These are phyloP conservation scores for Phylloscopus whistleri DNA, from an alignment of 2,113 vertebrate genomes.

Conservation along the genomic window DNA sequence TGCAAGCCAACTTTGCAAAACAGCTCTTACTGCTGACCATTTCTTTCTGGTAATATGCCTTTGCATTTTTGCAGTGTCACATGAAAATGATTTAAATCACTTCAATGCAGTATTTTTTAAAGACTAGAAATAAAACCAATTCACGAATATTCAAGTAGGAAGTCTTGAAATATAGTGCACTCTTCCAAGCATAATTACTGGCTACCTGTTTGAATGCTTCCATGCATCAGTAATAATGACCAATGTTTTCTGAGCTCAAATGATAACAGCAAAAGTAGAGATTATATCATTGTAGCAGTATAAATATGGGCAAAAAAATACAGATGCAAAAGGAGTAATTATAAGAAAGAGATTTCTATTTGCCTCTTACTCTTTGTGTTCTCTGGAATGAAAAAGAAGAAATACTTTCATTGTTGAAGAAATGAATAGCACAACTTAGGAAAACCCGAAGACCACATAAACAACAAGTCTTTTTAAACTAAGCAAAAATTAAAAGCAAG, in stretches of 20 bases:
- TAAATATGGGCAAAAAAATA: conserved; percentile 2
- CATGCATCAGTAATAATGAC: conserved; percentile 24
- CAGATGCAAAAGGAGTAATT: not conserved
- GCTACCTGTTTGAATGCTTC: conserved; percentile 1
- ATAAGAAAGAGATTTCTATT: not conserved
- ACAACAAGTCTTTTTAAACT: conserved; percentile 2
- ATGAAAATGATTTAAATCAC: conserved; percentile 53
- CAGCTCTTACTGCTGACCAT: conserved; percentile 36
- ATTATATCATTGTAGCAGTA: not conserved
- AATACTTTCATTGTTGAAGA: not conserved
- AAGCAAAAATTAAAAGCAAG: conserved; percentile 4
- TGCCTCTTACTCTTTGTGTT: not conserved
- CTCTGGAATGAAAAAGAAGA: conserved; percentile 12
- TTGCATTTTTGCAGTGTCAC: conserved; percentile 4
- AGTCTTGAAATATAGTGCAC: conserved; percentile 20
- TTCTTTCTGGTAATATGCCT: conserved; percentile 28
- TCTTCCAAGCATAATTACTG: conserved; percentile 8
- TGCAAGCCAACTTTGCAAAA: conserved; percentile 56
- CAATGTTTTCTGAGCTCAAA: conserved; percentile 19
- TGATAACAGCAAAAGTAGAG: not conserved
- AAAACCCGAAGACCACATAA: not conserved
- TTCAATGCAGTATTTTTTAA: not conserved
- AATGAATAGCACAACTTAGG: not conserved
- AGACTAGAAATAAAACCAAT: conserved; percentile 21
- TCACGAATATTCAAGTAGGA: conserved; percentile 31